Evolutionary conservation across 1,140 invertebrate species (phyloP).

Genomic region (Drosophila parvula): DNA sequence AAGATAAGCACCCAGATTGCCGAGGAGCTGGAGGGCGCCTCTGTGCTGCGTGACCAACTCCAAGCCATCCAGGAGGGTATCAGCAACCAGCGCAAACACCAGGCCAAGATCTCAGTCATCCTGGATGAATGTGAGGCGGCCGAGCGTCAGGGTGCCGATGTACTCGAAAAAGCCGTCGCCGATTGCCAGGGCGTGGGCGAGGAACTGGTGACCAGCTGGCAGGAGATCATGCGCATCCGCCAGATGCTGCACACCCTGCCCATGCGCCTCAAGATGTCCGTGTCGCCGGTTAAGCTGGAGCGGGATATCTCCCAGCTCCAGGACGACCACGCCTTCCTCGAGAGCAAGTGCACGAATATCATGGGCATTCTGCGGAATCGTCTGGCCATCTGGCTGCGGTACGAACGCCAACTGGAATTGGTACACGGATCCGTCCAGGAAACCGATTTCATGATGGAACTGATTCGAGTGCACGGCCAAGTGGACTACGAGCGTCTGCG

Average conservation of each 20-base stretch:
- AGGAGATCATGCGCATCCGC: constrained; percentile 89
- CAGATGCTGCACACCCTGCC: constrained; percentile 91
- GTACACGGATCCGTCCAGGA: constrained; percentile 92
- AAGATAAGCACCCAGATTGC: constrained; percentile 88
- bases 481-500: constrained; percentile 91
- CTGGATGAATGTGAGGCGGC: constrained; percentile 89
- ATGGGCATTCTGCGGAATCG: constrained; percentile 87
- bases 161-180: constrained; percentile 88
- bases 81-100: constrained; percentile 87
- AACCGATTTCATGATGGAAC: constrained; percentile 93
- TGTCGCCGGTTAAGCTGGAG: constrained; percentile 90
- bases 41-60: constrained; percentile 89
- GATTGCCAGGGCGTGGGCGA: constrained; percentile 88
- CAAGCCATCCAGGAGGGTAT: constrained; percentile 89
- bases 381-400: constrained; percentile 89
- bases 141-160: constrained; percentile 89
- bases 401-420: constrained; percentile 90
- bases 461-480: constrained; percentile 91
- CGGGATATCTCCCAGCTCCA: constrained; percentile 90
- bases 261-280: constrained; percentile 88
- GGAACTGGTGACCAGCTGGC: constrained; percentile 88
- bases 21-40: constrained; percentile 90
- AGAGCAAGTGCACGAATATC: constrained; percentile 88
- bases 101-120: constrained; percentile 86
- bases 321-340: constrained; percentile 89